These are phyloP conservation scores for Drosophila colorata DNA, from an alignment of 2,888 invertebrate genomes.

Conservation along the genomic window DNA sequence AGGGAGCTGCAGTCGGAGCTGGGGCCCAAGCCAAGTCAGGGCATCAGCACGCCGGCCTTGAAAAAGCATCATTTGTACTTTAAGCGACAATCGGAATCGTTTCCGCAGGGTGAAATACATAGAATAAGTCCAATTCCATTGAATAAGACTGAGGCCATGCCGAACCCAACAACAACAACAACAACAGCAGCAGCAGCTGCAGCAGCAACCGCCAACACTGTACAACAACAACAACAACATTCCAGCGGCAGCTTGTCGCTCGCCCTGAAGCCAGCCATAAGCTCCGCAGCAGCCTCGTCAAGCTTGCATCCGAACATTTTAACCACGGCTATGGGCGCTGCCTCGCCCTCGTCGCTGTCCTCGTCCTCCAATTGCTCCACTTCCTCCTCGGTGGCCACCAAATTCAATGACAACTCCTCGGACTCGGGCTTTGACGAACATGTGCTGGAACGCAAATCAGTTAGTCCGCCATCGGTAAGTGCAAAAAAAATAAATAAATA, in stretches of 20 bases:
- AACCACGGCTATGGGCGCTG: conserved; percentile 69
- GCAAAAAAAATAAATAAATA: not conserved
- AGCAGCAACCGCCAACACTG: conserved; percentile 45
- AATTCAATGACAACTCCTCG: conserved; percentile 89
- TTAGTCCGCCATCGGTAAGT: conserved; percentile 83
- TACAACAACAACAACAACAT: conserved; percentile 66
- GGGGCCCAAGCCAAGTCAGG: conserved; percentile 32
- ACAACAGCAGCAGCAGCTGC: conserved; percentile 28
- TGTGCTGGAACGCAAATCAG: conserved; percentile 83
- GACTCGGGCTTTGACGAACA: conserved; percentile 91
- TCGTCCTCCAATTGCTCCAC: conserved; percentile 77
- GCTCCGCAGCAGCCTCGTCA: conserved; percentile 15
- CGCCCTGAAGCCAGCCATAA: conserved; percentile 47
- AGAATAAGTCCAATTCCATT: conserved; percentile 82
- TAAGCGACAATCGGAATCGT: conserved; percentile 84
- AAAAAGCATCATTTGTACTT: conserved; percentile 85
- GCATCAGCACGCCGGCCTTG: conserved; percentile 74
- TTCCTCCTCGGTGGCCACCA: conserved; percentile 80
- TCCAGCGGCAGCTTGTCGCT: conserved; percentile 55
- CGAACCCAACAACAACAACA: too few species aligned
- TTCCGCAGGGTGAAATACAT: conserved; percentile 80
- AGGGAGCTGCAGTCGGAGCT: conserved; percentile 23
- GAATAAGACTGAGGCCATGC: conserved; percentile 72
- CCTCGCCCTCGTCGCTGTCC: conserved; percentile 78
- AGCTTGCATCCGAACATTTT: conserved; percentile 28